Percentiles rank a stretch among this genome's conserved stretches.
Evolutionary conservation across 2,113 vertebrate genomes (phyloP).

Genomic region (Galbula dea): DNA sequence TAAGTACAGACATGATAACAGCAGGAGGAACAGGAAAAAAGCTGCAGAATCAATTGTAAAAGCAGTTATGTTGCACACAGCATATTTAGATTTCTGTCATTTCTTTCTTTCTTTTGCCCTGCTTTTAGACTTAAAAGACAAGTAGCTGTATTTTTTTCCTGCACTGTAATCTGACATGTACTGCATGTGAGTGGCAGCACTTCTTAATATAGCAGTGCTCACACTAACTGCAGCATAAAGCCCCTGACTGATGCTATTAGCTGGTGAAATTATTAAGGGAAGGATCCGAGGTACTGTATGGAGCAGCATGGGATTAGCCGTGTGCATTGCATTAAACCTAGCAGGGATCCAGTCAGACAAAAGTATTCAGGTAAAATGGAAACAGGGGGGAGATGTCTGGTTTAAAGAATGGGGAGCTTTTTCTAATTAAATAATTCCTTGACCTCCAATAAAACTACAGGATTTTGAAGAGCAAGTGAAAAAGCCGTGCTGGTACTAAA

Average conservation of each 20-base stretch:
- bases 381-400: not conserved
- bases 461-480: not conserved
- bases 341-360: not conserved
- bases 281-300: rapidly evolving
- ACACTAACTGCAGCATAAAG: not conserved
- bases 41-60: not conserved
- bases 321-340: rapidly evolving
- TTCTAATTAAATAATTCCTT: not conserved
- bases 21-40: not conserved
- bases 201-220: not conserved
- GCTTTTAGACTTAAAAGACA: not conserved
- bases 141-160: not conserved
- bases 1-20: not conserved
- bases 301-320: not conserved
- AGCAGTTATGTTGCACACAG: not conserved
- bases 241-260: not conserved
- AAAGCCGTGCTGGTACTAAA: not conserved
- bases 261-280: not conserved
- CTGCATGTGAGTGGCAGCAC: rapidly evolving
- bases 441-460: not conserved
- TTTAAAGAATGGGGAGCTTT: rapidly evolving
- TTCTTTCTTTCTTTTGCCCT: not conserved
- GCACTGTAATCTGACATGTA: not conserved
- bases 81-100: not conserved
- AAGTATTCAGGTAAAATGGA: not conserved